These are phyloP conservation scores for Crax fasciolata DNA, from an alignment of 2,797 vertebrate genomes.

Conservation along the genomic window DNA sequence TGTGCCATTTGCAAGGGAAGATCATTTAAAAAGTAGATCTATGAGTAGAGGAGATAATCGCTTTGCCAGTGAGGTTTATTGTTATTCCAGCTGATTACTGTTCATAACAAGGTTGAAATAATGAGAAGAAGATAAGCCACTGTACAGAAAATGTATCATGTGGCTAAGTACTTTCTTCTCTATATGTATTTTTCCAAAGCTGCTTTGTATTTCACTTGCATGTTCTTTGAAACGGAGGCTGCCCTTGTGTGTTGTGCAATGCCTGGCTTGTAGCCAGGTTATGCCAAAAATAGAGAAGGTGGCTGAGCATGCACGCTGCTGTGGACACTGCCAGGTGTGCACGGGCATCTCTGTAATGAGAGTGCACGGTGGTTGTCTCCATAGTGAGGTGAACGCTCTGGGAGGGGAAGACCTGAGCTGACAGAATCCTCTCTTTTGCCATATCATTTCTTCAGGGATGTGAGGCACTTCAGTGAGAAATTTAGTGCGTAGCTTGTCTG, in stretches of 20 bases:
- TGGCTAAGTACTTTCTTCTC: neutral
- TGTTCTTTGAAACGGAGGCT: neutral
- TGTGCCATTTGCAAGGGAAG: neutral
- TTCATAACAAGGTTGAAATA: neutral
- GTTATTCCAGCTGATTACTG: constrained; percentile 32
- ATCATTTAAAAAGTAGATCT: neutral
- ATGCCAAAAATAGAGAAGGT: neutral
- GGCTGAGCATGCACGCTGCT: rapidly evolving
- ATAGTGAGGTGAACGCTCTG: neutral
- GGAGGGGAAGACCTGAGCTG: neutral
- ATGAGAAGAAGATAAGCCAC: neutral
- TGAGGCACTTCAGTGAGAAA: neutral
- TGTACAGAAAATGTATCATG: neutral
- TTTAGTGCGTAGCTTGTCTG: neutral
- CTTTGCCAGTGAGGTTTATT: neutral
- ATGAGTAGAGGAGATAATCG: neutral
- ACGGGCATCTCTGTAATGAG: neutral
- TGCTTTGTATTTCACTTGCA: neutral
- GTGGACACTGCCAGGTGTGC: neutral
- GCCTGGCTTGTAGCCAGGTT: neutral
- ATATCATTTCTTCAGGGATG: neutral
- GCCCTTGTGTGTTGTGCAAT: neutral
- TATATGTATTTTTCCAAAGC: neutral
- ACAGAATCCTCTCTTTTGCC: neutral
- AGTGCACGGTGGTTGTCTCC: neutral